Conservation (phyloP, 2,888 invertebrate species). For the Holacanthella duospinosa region DNA sequence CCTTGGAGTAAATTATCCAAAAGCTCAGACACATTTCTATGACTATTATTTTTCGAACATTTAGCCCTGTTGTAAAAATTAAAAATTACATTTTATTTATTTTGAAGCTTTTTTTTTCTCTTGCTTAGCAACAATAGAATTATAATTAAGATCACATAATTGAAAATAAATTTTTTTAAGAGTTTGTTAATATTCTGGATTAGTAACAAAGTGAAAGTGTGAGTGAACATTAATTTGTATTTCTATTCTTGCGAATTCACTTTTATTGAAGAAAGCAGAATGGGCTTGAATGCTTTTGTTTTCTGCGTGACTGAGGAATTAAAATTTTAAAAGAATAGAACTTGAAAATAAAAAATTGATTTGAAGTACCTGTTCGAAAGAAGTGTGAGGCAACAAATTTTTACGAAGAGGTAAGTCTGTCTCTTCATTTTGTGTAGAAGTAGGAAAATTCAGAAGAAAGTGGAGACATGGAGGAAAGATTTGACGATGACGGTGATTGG, state of each 20-base stretch:
- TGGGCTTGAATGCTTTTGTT: too few relatives aligned
- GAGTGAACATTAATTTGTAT: too few relatives aligned
- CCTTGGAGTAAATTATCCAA: conserved; percentile 63
- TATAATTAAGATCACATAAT: background rate
- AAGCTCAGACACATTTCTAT: conserved; percentile 54
- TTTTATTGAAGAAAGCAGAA: too few relatives aligned
- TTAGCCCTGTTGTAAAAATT: conserved; percentile 8
- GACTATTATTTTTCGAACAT: conserved; percentile 16
- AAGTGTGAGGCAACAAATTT: background rate
- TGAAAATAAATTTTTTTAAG: background rate
- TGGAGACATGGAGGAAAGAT: background rate
- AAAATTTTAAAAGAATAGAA: conserved; percentile 3
- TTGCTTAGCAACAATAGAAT: background rate
- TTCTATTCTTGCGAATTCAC: too few relatives aligned
- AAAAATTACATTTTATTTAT: background rate
- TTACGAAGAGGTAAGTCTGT: background rate
- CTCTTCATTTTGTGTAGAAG: background rate
- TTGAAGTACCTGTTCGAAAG: background rate
- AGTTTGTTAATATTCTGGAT: too few relatives aligned
- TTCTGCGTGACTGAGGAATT: too few relatives aligned
- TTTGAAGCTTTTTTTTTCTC: background rate
- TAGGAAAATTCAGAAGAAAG: background rate
- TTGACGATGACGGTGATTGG: background rate
- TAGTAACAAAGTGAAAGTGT: too few relatives aligned
- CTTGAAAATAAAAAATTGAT: background rate